These are phyloP conservation scores for Lophochroa leadbeateri DNA, from an alignment of 2,113 vertebrate genomes.

Conservation along the genomic window DNA sequence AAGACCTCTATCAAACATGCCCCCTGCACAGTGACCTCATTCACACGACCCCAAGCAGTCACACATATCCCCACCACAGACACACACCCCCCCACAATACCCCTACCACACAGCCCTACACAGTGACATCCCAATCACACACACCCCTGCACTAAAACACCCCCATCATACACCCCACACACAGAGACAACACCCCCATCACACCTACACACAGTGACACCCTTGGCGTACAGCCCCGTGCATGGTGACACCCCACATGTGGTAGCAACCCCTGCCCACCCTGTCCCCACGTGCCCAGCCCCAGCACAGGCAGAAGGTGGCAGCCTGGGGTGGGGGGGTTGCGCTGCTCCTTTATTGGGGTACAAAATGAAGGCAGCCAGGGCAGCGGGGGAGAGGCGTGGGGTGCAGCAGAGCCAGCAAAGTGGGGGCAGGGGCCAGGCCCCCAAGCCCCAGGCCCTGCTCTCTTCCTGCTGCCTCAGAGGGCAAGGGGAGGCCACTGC, in stretches of 20 bases:
- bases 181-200: not conserved
- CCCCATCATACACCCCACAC: too few species aligned
- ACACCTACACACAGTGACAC: not conserved
- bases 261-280: too few species aligned
- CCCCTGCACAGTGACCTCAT: not conserved
- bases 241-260: not conserved
- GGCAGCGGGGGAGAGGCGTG: not conserved
- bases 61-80: too few species aligned
- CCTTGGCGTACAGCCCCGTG: not conserved
- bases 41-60: not conserved
- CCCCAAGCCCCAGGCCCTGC: not conserved
- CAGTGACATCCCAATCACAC: not conserved
- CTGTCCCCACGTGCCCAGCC: too few species aligned
- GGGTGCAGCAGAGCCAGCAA: not conserved
- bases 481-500: not conserved
- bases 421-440: not conserved
- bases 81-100: not conserved
- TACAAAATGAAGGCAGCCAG: not conserved
- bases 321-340: not conserved
- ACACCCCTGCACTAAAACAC: not conserved
- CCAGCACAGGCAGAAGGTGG: not conserved
- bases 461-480: not conserved
- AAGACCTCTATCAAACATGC: not conserved
- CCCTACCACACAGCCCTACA: not conserved
- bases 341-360: conserved; percentile 37